Evolutionary conservation across 2,113 vertebrate genomes (phyloP), one percentile per base, ranked within the genome.

Genomic region (Fulmarus glacialis): DNA sequence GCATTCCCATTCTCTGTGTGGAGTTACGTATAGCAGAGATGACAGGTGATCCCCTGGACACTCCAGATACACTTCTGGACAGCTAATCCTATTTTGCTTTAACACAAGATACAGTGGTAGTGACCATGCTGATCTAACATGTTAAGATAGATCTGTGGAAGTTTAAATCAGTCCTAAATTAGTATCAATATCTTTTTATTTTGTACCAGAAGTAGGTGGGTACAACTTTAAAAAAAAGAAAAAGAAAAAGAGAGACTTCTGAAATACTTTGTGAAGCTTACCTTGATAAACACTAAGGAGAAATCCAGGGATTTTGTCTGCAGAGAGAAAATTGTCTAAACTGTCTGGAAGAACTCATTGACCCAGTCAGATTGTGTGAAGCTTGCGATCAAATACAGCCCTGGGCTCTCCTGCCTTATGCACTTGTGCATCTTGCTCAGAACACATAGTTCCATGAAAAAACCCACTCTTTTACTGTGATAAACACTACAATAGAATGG

Each of bases 401-500:
- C 48, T 1, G 1, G 94, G 89, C 90, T 95, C 60, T 68, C 48
- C 75, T 87, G 68, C 79, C 67, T 94, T 55, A 43, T 15, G 12
- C 47, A 45, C 24, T 79, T 87, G 85, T 96, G 95, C 82, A 90
- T 82, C 84, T 90, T 60, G 36, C 43, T 87, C 74, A 85, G 93
- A 89, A 93, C 63, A 88, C 64, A 32, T 15, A 68, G 85, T 58
- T 62, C 66, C 70, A 56, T 96, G 86, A 93, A 87, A 97, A 97
- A 91, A 50, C 0, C 0, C 23, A 23, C 94, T 88, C 82, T 82
- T 98, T 93, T 96, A 95, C 93, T 95, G 60, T 23, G 93, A 97
- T 91, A 97, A 96, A 93, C 53, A 92, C 96, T 95, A 83, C 60
- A 95, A 74, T 34, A 94, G 90, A 94, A 95, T 66, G 73, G 87